Conservation (phyloP, 1,140 invertebrate genomes). For the Samia ricini region DNA sequence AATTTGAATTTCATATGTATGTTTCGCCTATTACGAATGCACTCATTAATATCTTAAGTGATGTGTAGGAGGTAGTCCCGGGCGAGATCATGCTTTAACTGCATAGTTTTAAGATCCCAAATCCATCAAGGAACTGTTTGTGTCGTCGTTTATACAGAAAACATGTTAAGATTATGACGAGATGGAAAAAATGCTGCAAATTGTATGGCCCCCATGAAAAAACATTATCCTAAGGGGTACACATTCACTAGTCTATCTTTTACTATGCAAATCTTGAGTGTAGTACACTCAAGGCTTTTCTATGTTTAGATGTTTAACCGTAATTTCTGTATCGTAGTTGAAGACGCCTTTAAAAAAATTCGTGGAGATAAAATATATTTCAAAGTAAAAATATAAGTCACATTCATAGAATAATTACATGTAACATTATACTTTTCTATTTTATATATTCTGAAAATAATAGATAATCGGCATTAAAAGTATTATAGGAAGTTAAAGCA, state of each 20-base stretch:
- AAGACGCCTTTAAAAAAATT: not conserved
- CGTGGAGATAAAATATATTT: not conserved
- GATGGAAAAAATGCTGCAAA: slow-evolving; percentile 71
- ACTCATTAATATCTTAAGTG: slow-evolving; percentile 76
- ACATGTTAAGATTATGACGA: slow-evolving; percentile 63
- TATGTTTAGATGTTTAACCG: slow-evolving; percentile 21
- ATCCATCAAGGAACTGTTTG: not conserved
- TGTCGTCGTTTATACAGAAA: slow-evolving; percentile 50
- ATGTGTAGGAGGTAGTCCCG: slow-evolving; percentile 39
- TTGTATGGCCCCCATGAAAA: slow-evolving; percentile 72
- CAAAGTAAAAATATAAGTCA: too few species aligned
- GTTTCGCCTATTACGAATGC: slow-evolving; percentile 75
- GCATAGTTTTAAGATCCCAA: slow-evolving; percentile 18
- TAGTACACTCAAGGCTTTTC: slow-evolving; percentile 22
- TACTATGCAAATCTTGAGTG: slow-evolving; percentile 67
- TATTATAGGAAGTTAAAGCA: too few species aligned
- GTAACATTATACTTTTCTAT: too few species aligned
- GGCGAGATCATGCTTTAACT: slow-evolving; percentile 45
- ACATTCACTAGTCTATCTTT: slow-evolving; percentile 54
- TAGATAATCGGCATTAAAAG: too few species aligned
- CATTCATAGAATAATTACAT: too few species aligned
- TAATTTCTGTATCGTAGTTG: slow-evolving; percentile 30
- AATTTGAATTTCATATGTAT: slow-evolving; percentile 77
- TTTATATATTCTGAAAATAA: too few species aligned
- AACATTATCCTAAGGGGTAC: slow-evolving; percentile 63